Conservation (phyloP, 2,888 invertebrate genomes). For the Cinara cedri region DNA sequence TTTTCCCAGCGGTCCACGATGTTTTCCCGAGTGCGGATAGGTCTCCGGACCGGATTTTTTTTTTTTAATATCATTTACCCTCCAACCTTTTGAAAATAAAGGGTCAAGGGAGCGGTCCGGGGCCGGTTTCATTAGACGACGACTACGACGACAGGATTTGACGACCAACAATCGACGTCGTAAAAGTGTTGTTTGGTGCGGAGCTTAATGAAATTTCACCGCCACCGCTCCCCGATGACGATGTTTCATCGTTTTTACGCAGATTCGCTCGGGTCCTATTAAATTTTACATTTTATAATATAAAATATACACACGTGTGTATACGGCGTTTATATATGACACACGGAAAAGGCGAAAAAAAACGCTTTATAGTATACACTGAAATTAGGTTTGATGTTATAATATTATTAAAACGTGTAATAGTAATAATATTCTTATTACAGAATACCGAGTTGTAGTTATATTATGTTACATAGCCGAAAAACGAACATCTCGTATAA, state of each 20-base stretch:
- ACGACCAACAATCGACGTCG: constrained; percentile 42
- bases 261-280: background rate
- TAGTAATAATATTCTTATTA: too few relatives aligned
- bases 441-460: too few relatives aligned
- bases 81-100: background rate
- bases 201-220: constrained; percentile 45
- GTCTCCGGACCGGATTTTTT: background rate
- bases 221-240: background rate
- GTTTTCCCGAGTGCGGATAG: background rate
- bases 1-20: background rate
- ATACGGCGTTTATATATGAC: too few relatives aligned
- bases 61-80: constrained; percentile 8
- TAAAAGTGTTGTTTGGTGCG: constrained; percentile 47
- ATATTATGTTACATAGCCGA: too few relatives aligned
- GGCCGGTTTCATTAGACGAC: constrained; percentile 45
- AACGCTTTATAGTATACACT: too few relatives aligned
- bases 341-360: too few relatives aligned
- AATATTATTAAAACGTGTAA: too few relatives aligned
- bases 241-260: constrained; percentile 35
- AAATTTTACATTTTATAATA: too few relatives aligned
- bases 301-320: background rate
- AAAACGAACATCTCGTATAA: too few relatives aligned
- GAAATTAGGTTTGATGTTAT: too few relatives aligned
- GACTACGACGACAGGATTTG: constrained; percentile 25
- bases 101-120: background rate